Conservation (phyloP, 2,113 vertebrate genomes). For the Helogale parvula region DNA sequence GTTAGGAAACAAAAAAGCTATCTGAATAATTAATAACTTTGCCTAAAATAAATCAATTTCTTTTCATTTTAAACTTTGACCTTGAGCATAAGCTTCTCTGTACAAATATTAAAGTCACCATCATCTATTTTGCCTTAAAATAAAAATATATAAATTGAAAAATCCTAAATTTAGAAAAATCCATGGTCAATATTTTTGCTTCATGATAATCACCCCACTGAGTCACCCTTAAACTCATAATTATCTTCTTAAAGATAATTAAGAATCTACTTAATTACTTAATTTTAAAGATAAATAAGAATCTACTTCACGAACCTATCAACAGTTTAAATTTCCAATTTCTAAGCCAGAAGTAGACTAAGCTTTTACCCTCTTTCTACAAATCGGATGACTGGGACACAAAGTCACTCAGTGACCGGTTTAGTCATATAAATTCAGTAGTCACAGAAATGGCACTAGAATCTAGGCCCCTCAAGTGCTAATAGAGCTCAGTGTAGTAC, state of each 20-base stretch:
- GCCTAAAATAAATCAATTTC: conserved; percentile 12
- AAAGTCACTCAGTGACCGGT: not conserved
- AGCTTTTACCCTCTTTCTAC: not conserved
- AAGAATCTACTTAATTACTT: not conserved
- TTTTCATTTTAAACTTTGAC: not conserved
- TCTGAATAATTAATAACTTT: not conserved
- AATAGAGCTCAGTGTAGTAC: not conserved
- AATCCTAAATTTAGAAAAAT: conserved; percentile 51
- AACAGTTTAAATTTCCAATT: not conserved
- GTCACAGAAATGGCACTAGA: not conserved
- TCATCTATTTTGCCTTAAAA: not conserved
- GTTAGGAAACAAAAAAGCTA: conserved; percentile 1
- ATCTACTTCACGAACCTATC: not conserved
- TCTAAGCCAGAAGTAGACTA: conserved; percentile 20
- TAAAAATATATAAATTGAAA: not conserved
- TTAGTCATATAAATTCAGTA: not conserved
- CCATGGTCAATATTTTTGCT: not conserved
- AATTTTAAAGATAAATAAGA: not conserved
- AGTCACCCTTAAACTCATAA: not conserved
- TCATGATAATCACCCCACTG: not conserved
- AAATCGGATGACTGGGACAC: not conserved
- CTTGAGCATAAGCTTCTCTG: not conserved
- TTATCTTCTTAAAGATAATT: not conserved
- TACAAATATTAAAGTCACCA: conserved; percentile 17
- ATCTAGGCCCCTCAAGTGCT: not conserved